Evolutionary conservation across 2,113 vertebrate genomes (phyloP).

Genomic region (Gorsachius goisagi): DNA sequence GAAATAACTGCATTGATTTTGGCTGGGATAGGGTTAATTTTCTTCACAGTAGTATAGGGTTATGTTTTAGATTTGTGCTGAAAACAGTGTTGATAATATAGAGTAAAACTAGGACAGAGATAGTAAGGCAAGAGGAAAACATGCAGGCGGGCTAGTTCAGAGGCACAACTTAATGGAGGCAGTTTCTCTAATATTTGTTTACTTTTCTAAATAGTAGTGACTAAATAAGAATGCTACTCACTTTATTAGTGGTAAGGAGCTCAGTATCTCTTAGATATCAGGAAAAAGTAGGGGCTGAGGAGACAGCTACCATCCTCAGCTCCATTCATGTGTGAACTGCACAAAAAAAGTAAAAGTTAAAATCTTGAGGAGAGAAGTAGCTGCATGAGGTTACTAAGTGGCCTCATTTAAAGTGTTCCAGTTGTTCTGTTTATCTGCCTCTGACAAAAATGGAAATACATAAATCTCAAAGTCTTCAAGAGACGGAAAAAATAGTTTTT

Average conservation of each 20-base stretch:
- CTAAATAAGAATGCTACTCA: not conserved
- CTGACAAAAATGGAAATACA: not conserved
- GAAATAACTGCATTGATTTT: not conserved
- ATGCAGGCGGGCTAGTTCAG: not conserved
- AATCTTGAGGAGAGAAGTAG: not conserved
- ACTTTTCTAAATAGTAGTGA: not conserved
- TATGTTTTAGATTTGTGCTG: too few relatives aligned
- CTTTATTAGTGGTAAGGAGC: not conserved
- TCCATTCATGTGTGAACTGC: not conserved
- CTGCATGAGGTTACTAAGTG: not conserved
- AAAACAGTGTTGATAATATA: too few relatives aligned
- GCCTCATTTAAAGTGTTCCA: not conserved
- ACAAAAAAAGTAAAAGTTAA: not conserved
- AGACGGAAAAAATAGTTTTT: not conserved
- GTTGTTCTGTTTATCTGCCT: not conserved
- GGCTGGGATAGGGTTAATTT: too few relatives aligned
- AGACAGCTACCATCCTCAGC: not conserved
- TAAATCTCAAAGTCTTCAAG: not conserved
- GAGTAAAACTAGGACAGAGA: not conserved
- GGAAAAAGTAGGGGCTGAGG: not conserved
- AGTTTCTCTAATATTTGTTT: not conserved
- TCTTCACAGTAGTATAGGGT: too few relatives aligned
- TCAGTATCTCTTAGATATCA: not conserved
- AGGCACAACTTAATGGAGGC: not conserved
- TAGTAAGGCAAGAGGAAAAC: not conserved